Evolutionary conservation across 2,797 vertebrate species (phyloP).

Genomic region (Ctenopoma kingsleyae): DNA sequence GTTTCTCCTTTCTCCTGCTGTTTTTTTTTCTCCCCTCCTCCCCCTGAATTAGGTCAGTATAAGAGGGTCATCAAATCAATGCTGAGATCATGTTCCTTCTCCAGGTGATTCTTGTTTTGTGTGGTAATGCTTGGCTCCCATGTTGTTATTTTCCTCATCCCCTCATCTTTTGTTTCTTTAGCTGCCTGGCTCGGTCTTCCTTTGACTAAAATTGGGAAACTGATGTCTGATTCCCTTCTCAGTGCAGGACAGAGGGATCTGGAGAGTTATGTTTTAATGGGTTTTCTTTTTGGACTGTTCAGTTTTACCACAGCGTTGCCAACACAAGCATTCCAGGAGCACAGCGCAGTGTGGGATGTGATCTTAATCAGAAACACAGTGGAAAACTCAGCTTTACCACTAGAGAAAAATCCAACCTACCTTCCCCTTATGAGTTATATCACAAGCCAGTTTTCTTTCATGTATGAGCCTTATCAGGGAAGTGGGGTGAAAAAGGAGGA

Average conservation of each 20-base stretch:
- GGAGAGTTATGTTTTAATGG: constrained; percentile 64
- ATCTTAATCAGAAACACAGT: constrained; percentile 78
- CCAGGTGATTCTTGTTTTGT: constrained; percentile 55
- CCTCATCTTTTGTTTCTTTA: background rate
- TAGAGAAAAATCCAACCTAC: constrained; percentile 40
- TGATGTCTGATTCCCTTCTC: constrained; percentile 45
- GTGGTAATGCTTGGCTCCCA: constrained; percentile 25
- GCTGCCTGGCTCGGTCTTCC: constrained; percentile 61
- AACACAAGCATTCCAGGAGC: constrained; percentile 84
- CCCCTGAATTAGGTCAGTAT: constrained; percentile 59
- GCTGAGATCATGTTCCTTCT: constrained; percentile 46
- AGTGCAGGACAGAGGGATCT: constrained; percentile 43
- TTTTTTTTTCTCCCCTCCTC: constrained; percentile 38
- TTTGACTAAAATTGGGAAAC: constrained; percentile 85
- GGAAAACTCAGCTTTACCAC: constrained; percentile 67
- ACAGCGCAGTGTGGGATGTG: constrained; percentile 74
- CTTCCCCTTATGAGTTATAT: constrained; percentile 25
- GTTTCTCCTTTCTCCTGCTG: constrained; percentile 40
- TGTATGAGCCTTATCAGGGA: constrained; percentile 2
- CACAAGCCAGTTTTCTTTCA: constrained; percentile 20
- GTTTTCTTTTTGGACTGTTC: constrained; percentile 77
- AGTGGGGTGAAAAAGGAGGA: background rate
- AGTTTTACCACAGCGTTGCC: constrained; percentile 72
- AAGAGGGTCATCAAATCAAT: constrained; percentile 39
- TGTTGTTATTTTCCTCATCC: background rate